Percentiles rank a stretch among this genome's conserved stretches.
phyloP scores from a whole-genome alignment of 1,140 invertebrate species.

The Dendrolimus punctatus region DNA sequence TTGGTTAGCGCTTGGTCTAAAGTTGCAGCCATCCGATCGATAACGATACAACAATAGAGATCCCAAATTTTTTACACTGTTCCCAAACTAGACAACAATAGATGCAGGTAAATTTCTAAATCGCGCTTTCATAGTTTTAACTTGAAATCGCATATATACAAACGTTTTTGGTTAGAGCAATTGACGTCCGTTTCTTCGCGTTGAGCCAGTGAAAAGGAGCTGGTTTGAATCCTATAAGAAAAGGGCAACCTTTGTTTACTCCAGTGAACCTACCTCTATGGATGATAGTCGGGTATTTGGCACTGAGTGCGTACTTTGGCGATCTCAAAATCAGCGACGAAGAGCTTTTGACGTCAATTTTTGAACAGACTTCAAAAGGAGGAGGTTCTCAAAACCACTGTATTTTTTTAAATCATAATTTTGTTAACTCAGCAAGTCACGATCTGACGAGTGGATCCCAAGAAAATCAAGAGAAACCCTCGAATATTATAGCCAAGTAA shows the following conservation, averaged over 20 bases:
- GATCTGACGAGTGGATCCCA: no score
- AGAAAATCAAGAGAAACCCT: no score
- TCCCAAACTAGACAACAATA: conserved; percentile 33
- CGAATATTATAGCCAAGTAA: no score
- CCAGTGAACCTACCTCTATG: conserved; percentile 46
- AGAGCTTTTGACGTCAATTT: conserved; percentile 52
- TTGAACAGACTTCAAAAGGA: not conserved
- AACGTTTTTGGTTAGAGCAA: not conserved
- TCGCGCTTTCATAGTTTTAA: conserved; percentile 36
- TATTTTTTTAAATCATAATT: no score
- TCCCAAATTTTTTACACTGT: conserved; percentile 11
- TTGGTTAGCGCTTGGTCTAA: not conserved
- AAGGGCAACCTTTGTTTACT: conserved; percentile 10
- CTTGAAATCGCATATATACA: conserved; percentile 24
- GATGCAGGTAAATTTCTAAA: conserved; percentile 48
- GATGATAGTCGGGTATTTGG: conserved; percentile 40
- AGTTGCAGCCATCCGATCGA: not conserved
- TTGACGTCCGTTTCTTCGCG: conserved; percentile 57
- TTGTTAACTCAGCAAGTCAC: no score
- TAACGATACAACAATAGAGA: conserved; percentile 13
- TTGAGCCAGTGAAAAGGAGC: conserved; percentile 46
- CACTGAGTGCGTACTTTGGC: conserved; percentile 46
- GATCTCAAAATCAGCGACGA: conserved; percentile 41
- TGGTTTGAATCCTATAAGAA: conserved; percentile 26
- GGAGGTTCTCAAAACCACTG: not conserved